Base-by-base conservation (phyloP, 2,888 invertebrate species). In the Ernsta delagoae region DNA sequence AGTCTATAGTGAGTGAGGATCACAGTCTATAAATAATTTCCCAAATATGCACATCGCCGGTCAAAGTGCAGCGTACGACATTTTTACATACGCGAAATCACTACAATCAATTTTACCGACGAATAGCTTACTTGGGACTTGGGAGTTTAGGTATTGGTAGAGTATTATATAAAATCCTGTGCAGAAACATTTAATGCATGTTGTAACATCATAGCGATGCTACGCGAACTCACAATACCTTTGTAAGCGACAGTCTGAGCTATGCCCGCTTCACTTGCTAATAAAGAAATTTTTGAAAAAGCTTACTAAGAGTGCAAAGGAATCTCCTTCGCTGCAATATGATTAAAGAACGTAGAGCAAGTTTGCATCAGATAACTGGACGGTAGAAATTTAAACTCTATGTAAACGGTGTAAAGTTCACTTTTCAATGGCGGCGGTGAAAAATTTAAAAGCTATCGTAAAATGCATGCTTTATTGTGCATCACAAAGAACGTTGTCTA, bases 251-350 rank as follows among this genome's bases (percentile, higher is more conserved):
- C 48, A 16, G 45, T 12, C 45, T n/a, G 11, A 45, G 45, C 45
- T 12, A 45, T 45, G 45, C n/a, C 5, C 48, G n/a, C 12, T 48
- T 7, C 7, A 48, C 12, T 48, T 2, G 48, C 12, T 48, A 50
- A 50, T 50, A 50, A 50, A 50, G 50, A 50, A 50, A 50, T 50
- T 50, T 50, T 50, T 50, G 50, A 50, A 50, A 50, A 16, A 50
- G 50, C 50, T 48, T 50, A 50, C 50, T 16, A 16, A 50, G 16
- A 16, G 50, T 16, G 50, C 50, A 50, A 50, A 50, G 50, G 50
- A 50, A 16, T 50, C 50, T 16, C 16, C 16, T 50, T 50, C 50
- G 7, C 16, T 50, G 16, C 50, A 50, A 50, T 50, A 50, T 50
- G 50, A 50, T 50, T 50, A 50, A 24, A 53, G 53, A 16, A 3